These are phyloP conservation scores for Eira barbara DNA, from an alignment of 2,113 vertebrate species.

Conservation along the genomic window DNA sequence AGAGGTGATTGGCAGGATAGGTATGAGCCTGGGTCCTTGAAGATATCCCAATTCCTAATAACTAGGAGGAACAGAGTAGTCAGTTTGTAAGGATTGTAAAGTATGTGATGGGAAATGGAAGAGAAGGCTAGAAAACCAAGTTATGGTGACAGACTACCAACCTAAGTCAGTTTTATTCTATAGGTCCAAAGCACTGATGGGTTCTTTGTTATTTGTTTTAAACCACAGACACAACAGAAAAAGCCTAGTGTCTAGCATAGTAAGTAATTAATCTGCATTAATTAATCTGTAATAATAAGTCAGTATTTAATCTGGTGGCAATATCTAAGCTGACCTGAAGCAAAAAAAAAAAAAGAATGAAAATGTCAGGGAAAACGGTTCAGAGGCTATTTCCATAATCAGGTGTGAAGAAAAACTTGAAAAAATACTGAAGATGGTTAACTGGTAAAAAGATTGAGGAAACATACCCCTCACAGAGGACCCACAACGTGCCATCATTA, in stretches of 20 bases:
- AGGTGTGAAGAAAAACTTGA: not conserved
- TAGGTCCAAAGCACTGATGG: not conserved
- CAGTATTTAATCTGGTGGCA: constrained; percentile 30
- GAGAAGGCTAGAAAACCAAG: not conserved
- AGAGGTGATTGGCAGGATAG: not conserved
- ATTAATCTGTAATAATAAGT: not conserved
- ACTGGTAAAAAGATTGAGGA: not conserved
- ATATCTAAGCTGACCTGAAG: constrained; percentile 23
- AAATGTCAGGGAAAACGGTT: not conserved
- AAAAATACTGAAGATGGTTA: not conserved
- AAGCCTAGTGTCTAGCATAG: not conserved
- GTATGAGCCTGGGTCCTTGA: not conserved
- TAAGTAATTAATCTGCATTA: not conserved
- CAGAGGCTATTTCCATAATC: not conserved
- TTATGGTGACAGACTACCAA: not conserved
- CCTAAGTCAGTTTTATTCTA: not conserved
- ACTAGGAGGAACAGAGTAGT: not conserved
- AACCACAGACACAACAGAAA: constrained; percentile 20
- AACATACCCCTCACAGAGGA: not conserved
- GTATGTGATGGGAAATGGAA: not conserved
- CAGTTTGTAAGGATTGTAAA: not conserved
- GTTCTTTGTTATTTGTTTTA: not conserved
- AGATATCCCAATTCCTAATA: not conserved
- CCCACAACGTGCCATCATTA: not conserved
- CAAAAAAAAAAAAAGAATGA: not conserved